Percentiles rank a stretch among this genome's conserved stretches.
phyloP scores from a whole-genome alignment of 2,888 invertebrate species.

The Agonopterix alstromeriana region DNA sequence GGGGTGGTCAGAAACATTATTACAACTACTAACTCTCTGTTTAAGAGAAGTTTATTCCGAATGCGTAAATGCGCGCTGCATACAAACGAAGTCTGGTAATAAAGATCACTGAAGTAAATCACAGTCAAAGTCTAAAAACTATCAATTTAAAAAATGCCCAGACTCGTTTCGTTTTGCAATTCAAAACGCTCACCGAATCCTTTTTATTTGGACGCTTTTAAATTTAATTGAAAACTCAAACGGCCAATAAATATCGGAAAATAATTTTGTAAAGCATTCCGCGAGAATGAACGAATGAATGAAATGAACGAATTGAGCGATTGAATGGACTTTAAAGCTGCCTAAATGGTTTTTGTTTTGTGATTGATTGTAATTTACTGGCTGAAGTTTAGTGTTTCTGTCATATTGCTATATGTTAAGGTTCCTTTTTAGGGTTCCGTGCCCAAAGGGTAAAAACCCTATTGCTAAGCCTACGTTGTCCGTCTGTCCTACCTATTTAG shows the following conservation, averaged over 20 bases:
- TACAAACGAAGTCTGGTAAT: no score
- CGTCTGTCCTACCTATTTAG: no score
- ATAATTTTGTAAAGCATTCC: slow-evolving; percentile 18
- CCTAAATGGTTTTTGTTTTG: slow-evolving; percentile 4
- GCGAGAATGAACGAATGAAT: slow-evolving; percentile 14
- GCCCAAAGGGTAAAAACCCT: no score
- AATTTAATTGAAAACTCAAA: slow-evolving; percentile 15
- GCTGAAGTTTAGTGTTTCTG: no score
- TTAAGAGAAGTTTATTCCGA: no score
- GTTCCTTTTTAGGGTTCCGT: no score
- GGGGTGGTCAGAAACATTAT: no score
- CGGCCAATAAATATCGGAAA: slow-evolving; percentile 19
- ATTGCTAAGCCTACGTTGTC: no score
- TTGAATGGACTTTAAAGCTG: slow-evolving; percentile 8
- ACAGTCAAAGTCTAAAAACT: slow-evolving; percentile 1
- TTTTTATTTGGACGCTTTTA: slow-evolving; percentile 5
- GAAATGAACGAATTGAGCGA: slow-evolving; percentile 18
- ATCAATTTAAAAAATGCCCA: not conserved
- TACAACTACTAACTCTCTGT: no score
- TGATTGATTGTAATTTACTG: slow-evolving; percentile 1
- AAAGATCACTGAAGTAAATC: not conserved
- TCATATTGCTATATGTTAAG: no score
- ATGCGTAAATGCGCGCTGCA: no score
- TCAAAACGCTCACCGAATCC: not conserved
- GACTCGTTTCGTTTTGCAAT: not conserved